Evolutionary conservation across 2,888 invertebrate genomes (phyloP), one percentile per base, ranked within the genome.

Genomic region (Theretra japonica): DNA sequence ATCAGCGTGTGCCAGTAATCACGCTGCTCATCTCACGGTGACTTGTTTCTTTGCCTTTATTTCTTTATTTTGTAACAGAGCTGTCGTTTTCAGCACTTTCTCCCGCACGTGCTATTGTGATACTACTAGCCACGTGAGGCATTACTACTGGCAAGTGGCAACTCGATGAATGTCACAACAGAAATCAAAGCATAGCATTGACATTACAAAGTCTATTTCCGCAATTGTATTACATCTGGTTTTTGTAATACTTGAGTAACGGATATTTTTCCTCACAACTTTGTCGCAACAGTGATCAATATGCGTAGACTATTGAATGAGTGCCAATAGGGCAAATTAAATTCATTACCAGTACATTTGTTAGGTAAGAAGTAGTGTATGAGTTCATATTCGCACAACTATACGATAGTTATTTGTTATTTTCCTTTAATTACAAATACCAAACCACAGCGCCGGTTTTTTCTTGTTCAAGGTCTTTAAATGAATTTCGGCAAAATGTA

Each of bases 31-130:
- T 58, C 25, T 58, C 58, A 25, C 15, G 58, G 25, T 25, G 23
- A 58, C 58, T 58, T 15, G 25, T 19, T 59, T 25, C 28, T 62
- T 17, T n/a, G 21, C 30, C 19, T 30, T 21, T 62, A 8, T 59
- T 23, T 41, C 17, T 48, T n/a, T 53, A 53, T n/a, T 17, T 48
- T 41, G 23, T 41, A 25, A 23, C 17, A 6, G 41, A 65, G 41
- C 23, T 23, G 41, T 65, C 15, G 56, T 41, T 19, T 28, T 33
- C 70, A 75, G 78, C 78, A 86, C 89, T 90, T 91, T 90, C 89
- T 86, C 87, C 76, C 80, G 85, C 88, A 83, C 86, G 87, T 86
- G 85, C 84, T 80, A 77, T 79, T 80, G 78, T 77, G 78, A 74
- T 74, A 76, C 77, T 78, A 74, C 72, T 69, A 71, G 69, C 75